phyloP scores from a whole-genome alignment of 2,797 vertebrate species.

The Cetoscarus ocellatus region DNA sequence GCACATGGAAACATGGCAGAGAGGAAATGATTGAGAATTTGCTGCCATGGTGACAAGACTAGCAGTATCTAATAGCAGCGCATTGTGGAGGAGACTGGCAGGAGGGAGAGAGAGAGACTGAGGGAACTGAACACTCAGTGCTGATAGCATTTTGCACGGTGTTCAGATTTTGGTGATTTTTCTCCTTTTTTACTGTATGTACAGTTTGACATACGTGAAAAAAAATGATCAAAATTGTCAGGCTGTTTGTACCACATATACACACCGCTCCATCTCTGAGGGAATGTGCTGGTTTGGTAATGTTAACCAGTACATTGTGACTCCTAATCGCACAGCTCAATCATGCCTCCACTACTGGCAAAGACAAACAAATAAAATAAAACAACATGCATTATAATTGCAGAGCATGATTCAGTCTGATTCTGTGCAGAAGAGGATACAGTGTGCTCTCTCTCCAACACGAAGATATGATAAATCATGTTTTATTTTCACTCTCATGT shows the following conservation, averaged over 20 bases:
- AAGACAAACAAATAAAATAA: neutral
- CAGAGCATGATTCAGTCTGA: conserved; percentile 1
- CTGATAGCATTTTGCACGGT: conserved; percentile 24
- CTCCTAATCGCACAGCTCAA: conserved; percentile 20
- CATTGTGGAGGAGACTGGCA: conserved; percentile 76
- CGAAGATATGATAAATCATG: conserved; percentile 5
- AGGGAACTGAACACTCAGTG: conserved; percentile 35
- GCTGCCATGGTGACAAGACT: conserved; percentile 86
- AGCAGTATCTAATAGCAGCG: conserved; percentile 86
- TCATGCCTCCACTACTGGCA: conserved; percentile 4
- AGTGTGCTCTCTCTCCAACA: neutral
- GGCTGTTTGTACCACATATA: neutral
- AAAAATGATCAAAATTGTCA: too few relatives aligned
- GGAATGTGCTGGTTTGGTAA: conserved; percentile 2
- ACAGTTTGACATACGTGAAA: neutral
- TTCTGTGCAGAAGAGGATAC: conserved; percentile 1
- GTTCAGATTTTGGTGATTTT: conserved; percentile 20
- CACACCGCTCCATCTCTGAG: neutral
- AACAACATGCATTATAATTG: neutral
- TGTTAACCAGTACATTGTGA: neutral
- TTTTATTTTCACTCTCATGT: conserved; percentile 18
- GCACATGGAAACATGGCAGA: conserved; percentile 48
- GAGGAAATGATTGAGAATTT: conserved; percentile 81
- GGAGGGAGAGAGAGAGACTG: conserved; percentile 44
- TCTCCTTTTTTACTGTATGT: neutral